Conservation (phyloP, 2,888 invertebrate genomes). For the Crepidodera aurea region DNA sequence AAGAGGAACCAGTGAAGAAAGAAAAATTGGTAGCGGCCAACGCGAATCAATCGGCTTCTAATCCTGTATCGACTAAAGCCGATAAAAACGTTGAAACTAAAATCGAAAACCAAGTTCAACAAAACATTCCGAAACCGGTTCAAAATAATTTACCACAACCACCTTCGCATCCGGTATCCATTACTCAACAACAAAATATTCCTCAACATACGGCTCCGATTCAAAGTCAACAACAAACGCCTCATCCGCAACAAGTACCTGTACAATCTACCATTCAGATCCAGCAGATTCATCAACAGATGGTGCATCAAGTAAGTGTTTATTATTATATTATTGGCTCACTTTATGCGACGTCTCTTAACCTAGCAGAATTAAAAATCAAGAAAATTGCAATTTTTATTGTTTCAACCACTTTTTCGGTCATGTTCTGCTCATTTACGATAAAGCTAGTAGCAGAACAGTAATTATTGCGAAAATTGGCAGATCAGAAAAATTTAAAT, state of each 20-base stretch:
- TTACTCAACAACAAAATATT: constrained; percentile 14
- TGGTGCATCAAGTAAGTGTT: constrained; percentile 63
- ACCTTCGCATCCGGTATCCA: constrained; percentile 17
- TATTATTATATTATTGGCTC: not conserved
- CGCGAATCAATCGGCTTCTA: constrained; percentile 24
- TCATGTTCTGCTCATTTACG: too few species aligned
- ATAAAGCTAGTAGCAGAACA: too few species aligned
- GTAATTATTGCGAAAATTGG: too few species aligned
- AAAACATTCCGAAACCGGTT: constrained; percentile 14
- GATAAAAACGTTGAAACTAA: constrained; percentile 25
- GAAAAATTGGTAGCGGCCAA: constrained; percentile 63
- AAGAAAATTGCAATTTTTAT: too few species aligned
- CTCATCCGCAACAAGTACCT: constrained; percentile 33
- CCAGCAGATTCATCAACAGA: constrained; percentile 65
- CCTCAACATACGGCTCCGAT: constrained; percentile 17
- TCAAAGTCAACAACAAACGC: constrained; percentile 31
- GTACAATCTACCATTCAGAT: constrained; percentile 48
- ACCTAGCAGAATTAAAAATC: too few species aligned
- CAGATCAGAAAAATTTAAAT: too few species aligned
- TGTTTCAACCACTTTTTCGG: too few species aligned
- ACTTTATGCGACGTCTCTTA: constrained; percentile 7
- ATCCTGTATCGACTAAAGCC: constrained; percentile 33
- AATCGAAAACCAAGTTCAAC: constrained; percentile 31
- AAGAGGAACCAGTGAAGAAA: constrained; percentile 76
- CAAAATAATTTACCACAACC: constrained; percentile 22